Evolutionary conservation across 2,797 vertebrate species (phyloP).

Genomic region (Spinus olivaceus): DNA sequence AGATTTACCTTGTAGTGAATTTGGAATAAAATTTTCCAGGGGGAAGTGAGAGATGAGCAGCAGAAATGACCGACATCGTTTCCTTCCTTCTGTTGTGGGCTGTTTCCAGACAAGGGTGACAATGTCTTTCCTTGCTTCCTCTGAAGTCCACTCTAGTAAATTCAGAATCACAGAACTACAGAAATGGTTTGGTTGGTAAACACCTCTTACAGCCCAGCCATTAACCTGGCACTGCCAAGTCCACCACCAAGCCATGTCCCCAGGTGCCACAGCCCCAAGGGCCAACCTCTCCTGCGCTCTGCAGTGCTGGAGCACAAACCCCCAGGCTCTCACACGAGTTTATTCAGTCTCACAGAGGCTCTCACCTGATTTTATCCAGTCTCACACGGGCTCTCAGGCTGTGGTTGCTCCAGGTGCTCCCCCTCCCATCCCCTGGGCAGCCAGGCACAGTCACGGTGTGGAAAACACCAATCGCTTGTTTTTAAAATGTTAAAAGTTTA

Average conservation of each 20-base stretch:
- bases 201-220: not conserved
- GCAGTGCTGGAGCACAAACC: not conserved
- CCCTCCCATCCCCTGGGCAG: not conserved
- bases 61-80: not conserved
- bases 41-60: not conserved
- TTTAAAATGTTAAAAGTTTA: too few species aligned
- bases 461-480: too few species aligned
- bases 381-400: not conserved
- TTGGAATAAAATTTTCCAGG: not conserved
- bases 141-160: not conserved
- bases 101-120: not conserved
- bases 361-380: not conserved
- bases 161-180: not conserved
- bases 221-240: not conserved
- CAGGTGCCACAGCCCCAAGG: not conserved
- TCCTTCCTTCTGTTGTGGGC: not conserved
- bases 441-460: not conserved
- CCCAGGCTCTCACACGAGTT: not conserved
- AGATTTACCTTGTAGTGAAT: not conserved
- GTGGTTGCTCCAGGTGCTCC: not conserved
- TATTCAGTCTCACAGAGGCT: not conserved
- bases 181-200: not conserved
- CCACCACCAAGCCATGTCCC: not conserved
- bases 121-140: not conserved
- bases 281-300: not conserved